Evolutionary conservation across 2,888 invertebrate species (phyloP), one percentile per base, ranked within the genome.

Genomic region (Chrysolina americana): DNA sequence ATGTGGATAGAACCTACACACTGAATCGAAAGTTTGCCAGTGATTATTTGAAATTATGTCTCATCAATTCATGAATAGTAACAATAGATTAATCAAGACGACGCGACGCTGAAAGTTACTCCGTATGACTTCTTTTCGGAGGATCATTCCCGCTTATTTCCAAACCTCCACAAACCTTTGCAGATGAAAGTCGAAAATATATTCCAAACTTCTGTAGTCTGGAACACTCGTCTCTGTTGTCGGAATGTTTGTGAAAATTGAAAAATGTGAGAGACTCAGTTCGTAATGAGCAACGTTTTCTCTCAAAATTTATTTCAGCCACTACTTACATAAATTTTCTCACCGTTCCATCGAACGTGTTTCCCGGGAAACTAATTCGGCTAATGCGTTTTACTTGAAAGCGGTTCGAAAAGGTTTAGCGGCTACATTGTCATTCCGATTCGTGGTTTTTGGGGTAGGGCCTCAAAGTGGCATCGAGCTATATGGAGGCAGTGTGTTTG

Each of bases 391-490:
- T 59, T 59, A 23, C 59, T 6, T 15, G 59, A 59, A 59, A 36
- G 28, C 59, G 36, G 23, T 59, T 59, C 59, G 59, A 59, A 59
- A 59, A 59, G 59, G 59, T 59, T 59, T 59, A 17, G 59, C 59
- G 59, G 59, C 36, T 59, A 28, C 59, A 59, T 59, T 59, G 59
- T 59, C 59, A 59, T 59, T 59, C 28, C 59, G 59, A 36, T 59
- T 36, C 59, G 59, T 28, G 59, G 59, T 59, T 59, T 59, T 23
- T 9, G 59, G 28, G 23, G 28, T 28, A n/a, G 36, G 59, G 59
- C 36, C 13, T 9, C 36, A 4, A 6, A 59, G 59, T 59, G 59
- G 28, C 59, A 28, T 28, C 23, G 59, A 59, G 36, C 36, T 8
- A 15, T 36, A 59, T 59, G 10, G 8, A 8, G 59, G n/a, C 6